Base-by-base conservation (phyloP, 2,797 vertebrate genomes). In the Phataginus tricuspis region DNA sequence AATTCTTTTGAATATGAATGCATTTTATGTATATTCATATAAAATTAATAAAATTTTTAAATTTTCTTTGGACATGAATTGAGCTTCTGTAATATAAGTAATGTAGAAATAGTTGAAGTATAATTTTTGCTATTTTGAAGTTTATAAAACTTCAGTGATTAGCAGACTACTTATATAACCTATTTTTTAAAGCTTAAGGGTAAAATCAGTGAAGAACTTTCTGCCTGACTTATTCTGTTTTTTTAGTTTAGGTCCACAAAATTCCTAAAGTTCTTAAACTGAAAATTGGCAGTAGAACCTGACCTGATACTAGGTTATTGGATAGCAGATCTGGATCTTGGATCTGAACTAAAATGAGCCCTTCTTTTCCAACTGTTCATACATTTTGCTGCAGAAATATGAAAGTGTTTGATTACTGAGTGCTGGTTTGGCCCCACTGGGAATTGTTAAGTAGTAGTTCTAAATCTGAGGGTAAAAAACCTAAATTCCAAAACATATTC, bases 1-100 rank as follows among this genome's bases (percentile, higher is more conserved):
- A 57, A 64, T 86, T 42, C 61, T 78, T 90, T 86, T 89, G 34
- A 96, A 51, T 86, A 64, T 90, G 61, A 96, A 88, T 79, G 31
- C 53, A 86, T 69, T 88, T 69, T 93, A 14, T 72, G 1, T 53
- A 29, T 85, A 92, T 95, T 85, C n/a, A 63, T 78, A 77, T 94
- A 74, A 78, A 85, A 63, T 69, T 34, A 85, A 82, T 79, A 84
- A 63, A 23, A 23, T 29, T 71, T 83, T 84, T 9, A n/a, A n/a
- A 25, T 87, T 80, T 82, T 75, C 34, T 78, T 74, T 63, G 69
- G 27, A 57, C 34, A 7, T 71, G 37, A 95, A 61, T 80, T 64
- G 77, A 68, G 23, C n/a, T 78, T 63, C 27, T 64, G 0, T 89
- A 42, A 34, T 71, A 71, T 64, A n/a, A 90, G 5, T 72, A 71